Evolutionary conservation across 2,888 invertebrate genomes (phyloP), one percentile per base, ranked within the genome.

Genomic region (Synanthedon vespiformis): DNA sequence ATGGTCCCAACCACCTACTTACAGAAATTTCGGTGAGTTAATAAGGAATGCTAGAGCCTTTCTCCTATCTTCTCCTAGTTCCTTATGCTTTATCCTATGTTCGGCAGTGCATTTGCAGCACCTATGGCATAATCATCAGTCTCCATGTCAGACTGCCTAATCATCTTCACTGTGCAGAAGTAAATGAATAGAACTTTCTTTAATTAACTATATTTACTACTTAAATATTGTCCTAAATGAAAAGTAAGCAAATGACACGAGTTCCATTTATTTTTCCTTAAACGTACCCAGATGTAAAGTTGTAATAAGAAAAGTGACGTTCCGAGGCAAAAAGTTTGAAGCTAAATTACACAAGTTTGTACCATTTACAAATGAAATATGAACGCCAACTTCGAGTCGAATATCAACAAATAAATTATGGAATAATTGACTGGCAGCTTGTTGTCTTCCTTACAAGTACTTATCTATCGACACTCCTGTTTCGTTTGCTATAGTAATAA

Each of bases 371-470:
- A 44, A 44, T 44, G 44, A 44, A 44, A 44, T 44, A 44, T 44
- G 44, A 44, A 44, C 44, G 44, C 12, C 6, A 44, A 44, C 44
- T 44, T 12, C 13, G 14, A 50, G 48, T 52, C 52, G 48, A 52
- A 52, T 40, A 49, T 53, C 49, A 51, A 51, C 48, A 51, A 53
- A 53, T 48, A 48, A 49, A 49, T 49, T 51, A n/a, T 18, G 5
- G 47, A n/a, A 44, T 44, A 44, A 34, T 14, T 44, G 44, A 16
- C 47, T 40, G 50, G 50, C 47, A 48, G 41, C 50, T 53, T 44
- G 13, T 44, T 34, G 34, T 34, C 34, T 34, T 10, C 34, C 22
- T 34, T 5, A 34, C 10, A 5, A 4, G 4, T 22, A 22, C 22
- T 4, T 22, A 22, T 22, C 22, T 22, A 22, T 22, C 27, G 27